Percentiles rank a stretch among this genome's conserved stretches.
Conservation (phyloP, 2,113 vertebrate species). For the Melanotaenia duboulayi region DNA sequence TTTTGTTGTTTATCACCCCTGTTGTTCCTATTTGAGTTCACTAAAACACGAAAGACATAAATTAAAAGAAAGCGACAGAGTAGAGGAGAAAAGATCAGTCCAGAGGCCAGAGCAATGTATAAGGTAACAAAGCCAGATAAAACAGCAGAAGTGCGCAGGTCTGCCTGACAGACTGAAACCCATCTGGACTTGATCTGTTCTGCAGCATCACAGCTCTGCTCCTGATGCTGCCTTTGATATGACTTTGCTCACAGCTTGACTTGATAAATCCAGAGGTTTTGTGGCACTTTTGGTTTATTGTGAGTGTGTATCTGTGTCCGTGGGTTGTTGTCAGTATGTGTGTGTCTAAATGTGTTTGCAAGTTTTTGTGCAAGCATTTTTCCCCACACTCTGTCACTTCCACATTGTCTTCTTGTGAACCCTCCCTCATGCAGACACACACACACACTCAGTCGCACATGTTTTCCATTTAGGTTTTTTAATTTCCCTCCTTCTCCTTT, state of each 20-base stretch:
- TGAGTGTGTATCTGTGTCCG: conserved; percentile 43
- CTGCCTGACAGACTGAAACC: conserved; percentile 54
- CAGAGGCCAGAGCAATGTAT: conserved; percentile 16
- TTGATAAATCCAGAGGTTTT: conserved; percentile 72
- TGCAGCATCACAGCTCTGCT: conserved; percentile 64
- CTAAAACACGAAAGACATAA: conserved; percentile 53
- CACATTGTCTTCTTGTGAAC: conserved; percentile 57
- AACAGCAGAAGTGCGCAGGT: conserved; percentile 46
- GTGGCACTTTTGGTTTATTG: conserved; percentile 50
- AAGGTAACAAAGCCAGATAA: conserved; percentile 45
- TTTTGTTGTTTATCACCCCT: conserved; percentile 48
- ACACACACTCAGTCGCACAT: conserved; percentile 50
- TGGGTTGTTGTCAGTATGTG: conserved; percentile 27
- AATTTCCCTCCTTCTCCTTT: conserved; percentile 74
- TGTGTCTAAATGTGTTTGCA: conserved; percentile 59
- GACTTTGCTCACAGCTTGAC: conserved; percentile 68
- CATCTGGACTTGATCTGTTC: conserved; percentile 78
- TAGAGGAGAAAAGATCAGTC: conserved; percentile 23
- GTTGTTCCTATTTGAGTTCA: conserved; percentile 36
- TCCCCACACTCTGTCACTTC: conserved; percentile 77
- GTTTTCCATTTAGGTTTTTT: conserved; percentile 78
- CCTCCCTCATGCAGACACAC: conserved; percentile 22
- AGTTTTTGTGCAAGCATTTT: conserved; percentile 63
- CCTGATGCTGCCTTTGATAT: conserved; percentile 75
- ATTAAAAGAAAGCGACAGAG: conserved; percentile 39